Evolutionary conservation across 2,113 vertebrate genomes (phyloP), one percentile per base, ranked within the genome.

Genomic region (Dasyurus viverrinus): DNA sequence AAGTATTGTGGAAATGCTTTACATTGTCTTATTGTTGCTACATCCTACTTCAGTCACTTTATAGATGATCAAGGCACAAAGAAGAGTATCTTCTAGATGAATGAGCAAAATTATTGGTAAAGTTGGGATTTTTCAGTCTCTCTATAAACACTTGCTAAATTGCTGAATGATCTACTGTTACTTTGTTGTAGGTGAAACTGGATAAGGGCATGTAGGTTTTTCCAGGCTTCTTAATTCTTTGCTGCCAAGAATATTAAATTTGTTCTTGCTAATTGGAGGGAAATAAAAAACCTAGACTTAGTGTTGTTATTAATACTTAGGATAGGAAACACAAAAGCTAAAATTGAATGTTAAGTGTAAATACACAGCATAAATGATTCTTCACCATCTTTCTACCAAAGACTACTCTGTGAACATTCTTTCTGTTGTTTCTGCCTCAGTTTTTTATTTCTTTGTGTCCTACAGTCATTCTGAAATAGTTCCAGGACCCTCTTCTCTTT

Each of bases 331-430:
- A 84, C 91, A 53, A 92, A 50, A 8, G 68, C 54, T 92, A 91
- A 91, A 90, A 27, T 53, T 27, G 90, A 91, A 47, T 93, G 89
- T 48, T 91, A 92, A 25, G 89, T 89, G 47, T 94, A 96, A 94
- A 96, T 89, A 60, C 0, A 0, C n/a, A 42, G 54, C 84, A 53
- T 93, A 84, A 60, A 90, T 92, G 92, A 53, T 89, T 92, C 48
- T 54, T n/a, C 6, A 24, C 0, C 7, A 25, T 92, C 36, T 89
- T 57, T 91, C 53, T 54, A 0, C 2, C 12, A 53, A 91, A n/a
- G 52, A 14, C 54, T 0, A 9, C 8, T 91, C 84, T 90, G 53
- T 52, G 23, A 3, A 14, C 90, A 57, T 24, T 48, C 47, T 89
- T 26, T 50, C 22, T 36, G 26, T n/a, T 50, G 5, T 90, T 52